Conservation (phyloP, 2,797 vertebrate species). For the Macrochelys suwanniensis region DNA sequence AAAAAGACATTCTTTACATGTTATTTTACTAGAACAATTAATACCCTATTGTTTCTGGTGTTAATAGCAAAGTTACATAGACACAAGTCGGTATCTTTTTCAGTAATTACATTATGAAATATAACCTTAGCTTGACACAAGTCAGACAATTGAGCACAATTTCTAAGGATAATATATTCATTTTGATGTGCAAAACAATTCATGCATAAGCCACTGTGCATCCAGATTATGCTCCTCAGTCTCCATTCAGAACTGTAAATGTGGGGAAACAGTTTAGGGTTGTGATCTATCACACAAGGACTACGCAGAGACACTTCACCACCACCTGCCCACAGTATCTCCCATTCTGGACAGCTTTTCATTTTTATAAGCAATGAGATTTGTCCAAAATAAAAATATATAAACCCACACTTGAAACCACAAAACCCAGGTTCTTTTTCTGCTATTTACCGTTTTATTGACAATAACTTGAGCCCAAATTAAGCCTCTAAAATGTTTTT, state of each 20-base stretch:
- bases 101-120: conserved; percentile 3
- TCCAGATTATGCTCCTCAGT: not conserved
- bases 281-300: not conserved
- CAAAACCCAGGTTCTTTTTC: not conserved
- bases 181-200: conserved; percentile 2
- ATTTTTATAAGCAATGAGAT: not conserved
- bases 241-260: not conserved
- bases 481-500: not conserved
- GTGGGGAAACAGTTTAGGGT: not conserved
- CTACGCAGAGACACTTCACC: not conserved
- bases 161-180: not conserved
- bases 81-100: not conserved
- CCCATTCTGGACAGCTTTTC: conserved; percentile 10
- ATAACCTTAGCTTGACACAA: conserved; percentile 3
- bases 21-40: conserved; percentile 9
- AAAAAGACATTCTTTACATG: not conserved
- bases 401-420: conserved; percentile 2
- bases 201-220: not conserved
- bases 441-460: not conserved
- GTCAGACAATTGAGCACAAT: not conserved
- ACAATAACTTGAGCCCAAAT: not conserved
- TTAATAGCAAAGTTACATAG: conserved; percentile 37
- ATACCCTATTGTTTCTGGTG: not conserved
- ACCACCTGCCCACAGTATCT: conserved; percentile 5
- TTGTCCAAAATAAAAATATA: not conserved